Evolutionary conservation across 2,888 invertebrate species (phyloP), one percentile per base, ranked within the genome.

Genomic region (Cephalotes varians): DNA sequence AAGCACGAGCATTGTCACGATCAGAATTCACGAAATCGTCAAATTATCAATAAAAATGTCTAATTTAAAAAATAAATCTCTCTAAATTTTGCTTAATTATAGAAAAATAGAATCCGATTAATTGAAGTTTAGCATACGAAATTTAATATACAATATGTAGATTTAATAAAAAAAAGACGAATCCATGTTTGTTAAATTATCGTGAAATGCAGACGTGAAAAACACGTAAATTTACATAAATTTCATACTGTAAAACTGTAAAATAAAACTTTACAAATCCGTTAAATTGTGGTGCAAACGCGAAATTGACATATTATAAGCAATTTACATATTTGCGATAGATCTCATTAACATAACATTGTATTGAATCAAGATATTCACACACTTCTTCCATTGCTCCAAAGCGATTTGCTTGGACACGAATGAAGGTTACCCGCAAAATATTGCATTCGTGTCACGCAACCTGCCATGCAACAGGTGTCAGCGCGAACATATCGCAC

Each of bases 371-470:
- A 6, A 77, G 18, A 56, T 62, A 25, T 44, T 71, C 5, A 18
- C 28, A 18, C n/a, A 21, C 2, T 25, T 77, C 54, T 44, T 56
- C 10, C 15, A 69, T 86, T 76, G 25, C n/a, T 18, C 10, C 25
- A 40, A 51, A 83, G 56, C 81, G 67, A 67, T 51, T 67, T 82
- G 58, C n/a, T 60, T 15, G 69, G 83, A 82, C 84, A 85, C 69
- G n/a, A 54, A 64, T 34, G 71, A 62, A 58, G 28, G 58, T 82
- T 84, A 87, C 82, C 12, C 86, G 83, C 82, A 82, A 86, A 83
- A 79, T 83, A 84, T 81, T 72, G 77, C 79, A 85, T 84, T 89
- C 83, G 77, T 49, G 81, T 81, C 86, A 87, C 84, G 89, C 89
- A 81, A 83, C 5, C 51, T 28, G 62, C 49, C 51, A 44, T 58